Base-by-base conservation (phyloP, 2,888 invertebrate species). In the Drosophila siamana region DNA sequence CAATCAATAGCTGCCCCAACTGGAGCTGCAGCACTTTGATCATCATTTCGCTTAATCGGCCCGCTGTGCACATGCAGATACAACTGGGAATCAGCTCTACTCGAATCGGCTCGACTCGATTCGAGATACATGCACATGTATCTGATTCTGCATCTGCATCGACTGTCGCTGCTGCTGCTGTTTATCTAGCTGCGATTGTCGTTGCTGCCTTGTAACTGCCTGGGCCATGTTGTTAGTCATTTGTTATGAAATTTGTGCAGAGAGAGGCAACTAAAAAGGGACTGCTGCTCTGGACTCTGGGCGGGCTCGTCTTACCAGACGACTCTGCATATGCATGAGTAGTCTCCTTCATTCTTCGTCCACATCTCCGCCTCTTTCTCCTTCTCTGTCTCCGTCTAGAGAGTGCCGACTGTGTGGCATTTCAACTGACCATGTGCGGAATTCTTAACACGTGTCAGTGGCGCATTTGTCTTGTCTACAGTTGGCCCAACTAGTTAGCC, bases 41-140 rank as follows among this genome's bases (percentile, higher is more conserved):
- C 83, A 88, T 84, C 88, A 77, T 80, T 86, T 83, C 68, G 80
- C 74, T 80, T 88, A 84, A 84, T 84, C 83, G 84, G 72, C 86
- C 82, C 83, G 88, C 82, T 85, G 81, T 82, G 75, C 73, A 66
- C 51, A 85, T 84, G 74, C 78, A 70, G 73, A 74, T 75, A 57
- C 40, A 28, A 19, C 41, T 41, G 13, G 16, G 13, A 38, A 13
- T 15, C 74, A 11, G 56, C 19, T 52, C 26, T 4, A 54, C 15
- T 46, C 43, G 24, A 30, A 2, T 43, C 33, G 13, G 46, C 44
- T 46, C 40, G 15, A 52, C 19, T 56, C 16, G 47, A 43, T 19
- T 52, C 24, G 6, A 41, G 57, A 41, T 57, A 73, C 81, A 74
- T 68, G 71, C 36, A 67, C 71, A 74, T 63, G 75, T 54, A 66